Evolutionary conservation across 1,140 invertebrate species (phyloP), one percentile per base, ranked within the genome.

Genomic region (Lethrus apterus): DNA sequence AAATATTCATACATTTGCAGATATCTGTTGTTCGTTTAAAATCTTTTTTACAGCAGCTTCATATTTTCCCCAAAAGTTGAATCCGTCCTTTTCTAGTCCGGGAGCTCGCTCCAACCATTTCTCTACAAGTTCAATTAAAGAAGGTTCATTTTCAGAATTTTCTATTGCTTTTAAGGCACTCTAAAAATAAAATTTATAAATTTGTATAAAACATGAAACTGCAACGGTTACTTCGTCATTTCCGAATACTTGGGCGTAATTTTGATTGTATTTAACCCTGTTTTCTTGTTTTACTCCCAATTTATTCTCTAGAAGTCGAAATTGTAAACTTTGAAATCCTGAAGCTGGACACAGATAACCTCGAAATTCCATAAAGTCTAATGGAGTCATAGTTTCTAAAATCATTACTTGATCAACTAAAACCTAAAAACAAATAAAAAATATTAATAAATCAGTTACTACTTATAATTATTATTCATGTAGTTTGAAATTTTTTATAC

Each of bases 291-390:
- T 83, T 0, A 99, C 74, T 11, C 96, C 96, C 14, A 99, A 67
- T 73, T 98, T 99, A 61, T 98, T 98, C 72, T 99, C 95, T 11
- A 99, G 68, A 1, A 98, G 69, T 3, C 95, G 80, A 68, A 99
- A 99, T 65, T 99, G 96, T 14, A 96, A 66, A 55, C 93, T 97
- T 60, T 99, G 96, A 64, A 99, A 99, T 1, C 96, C 96, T 0
- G 94, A 98, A 0, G 95, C 93, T 0, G 95, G 87, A 2, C 87
- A 84, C 2, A 99, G 69, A 63, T 92, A 93, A 47, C 86, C 79
- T 29, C 93, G 75, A 67, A 98, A 98, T 50, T 95, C 93, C 81
- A 98, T 92, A 60, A 98, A 98, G 71, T 98, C 94, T 35, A 95
- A 67, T 0, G 94, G 93, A 0, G 91, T 94, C 94, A 98, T 98